Conservation (phyloP, 2,888 invertebrate genomes). For the Cheiracanthium punctorium region DNA sequence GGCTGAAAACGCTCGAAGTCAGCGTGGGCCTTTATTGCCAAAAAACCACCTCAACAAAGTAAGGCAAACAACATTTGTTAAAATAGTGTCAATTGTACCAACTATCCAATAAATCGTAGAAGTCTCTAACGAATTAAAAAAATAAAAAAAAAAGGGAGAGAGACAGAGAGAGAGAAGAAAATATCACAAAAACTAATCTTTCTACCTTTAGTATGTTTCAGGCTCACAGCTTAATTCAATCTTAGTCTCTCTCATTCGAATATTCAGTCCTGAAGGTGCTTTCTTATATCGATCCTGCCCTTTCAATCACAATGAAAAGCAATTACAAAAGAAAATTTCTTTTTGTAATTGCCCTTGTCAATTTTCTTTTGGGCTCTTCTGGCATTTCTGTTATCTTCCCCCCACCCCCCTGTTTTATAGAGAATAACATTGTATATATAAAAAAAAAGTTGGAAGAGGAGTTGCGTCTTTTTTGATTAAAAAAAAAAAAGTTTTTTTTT, state of each 20-base stretch:
- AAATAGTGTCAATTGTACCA: too few species aligned
- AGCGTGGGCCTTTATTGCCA: too few species aligned
- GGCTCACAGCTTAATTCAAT: background rate
- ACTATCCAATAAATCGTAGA: too few species aligned
- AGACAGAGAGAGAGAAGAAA: too few species aligned
- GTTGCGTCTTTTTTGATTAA: background rate
- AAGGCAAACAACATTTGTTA: too few species aligned
- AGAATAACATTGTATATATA: conserved; percentile 13
- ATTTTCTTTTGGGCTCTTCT: background rate
- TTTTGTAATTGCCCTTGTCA: conserved; percentile 6
- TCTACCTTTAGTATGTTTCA: background rate
- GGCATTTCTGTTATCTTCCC: conserved; percentile 6
- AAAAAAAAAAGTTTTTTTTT: background rate
- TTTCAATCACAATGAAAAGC: background rate
- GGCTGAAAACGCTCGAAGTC: too few species aligned
- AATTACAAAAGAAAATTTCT: conserved; percentile 8
- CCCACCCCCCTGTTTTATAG: too few species aligned
- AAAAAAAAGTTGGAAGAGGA: too few species aligned
- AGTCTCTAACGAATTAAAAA: too few species aligned
- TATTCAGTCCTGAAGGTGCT: background rate
- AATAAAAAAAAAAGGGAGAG: too few species aligned
- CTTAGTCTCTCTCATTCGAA: background rate
- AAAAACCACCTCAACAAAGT: too few species aligned
- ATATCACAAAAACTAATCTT: too few species aligned
- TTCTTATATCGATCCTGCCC: background rate